phyloP scores from a whole-genome alignment of 2,113 vertebrate species.

The Peromyscus leucopus region DNA sequence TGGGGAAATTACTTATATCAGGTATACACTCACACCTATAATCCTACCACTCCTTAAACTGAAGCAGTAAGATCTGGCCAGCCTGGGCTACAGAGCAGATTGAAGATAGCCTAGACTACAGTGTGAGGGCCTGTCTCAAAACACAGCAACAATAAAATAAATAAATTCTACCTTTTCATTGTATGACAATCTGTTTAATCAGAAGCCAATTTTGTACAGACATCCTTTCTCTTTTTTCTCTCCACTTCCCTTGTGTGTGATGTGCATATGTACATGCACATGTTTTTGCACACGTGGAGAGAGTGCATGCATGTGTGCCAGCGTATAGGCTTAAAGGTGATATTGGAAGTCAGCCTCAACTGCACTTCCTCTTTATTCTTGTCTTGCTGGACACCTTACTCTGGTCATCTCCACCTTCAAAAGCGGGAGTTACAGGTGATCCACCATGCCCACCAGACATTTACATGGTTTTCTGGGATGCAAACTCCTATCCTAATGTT shows the following conservation, averaged over 20 bases:
- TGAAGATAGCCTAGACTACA: neutral
- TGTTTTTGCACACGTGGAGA: neutral
- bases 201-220: neutral
- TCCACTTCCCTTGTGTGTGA: neutral
- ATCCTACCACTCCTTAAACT: neutral
- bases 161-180: neutral
- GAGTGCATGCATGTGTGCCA: neutral
- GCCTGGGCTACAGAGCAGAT: neutral
- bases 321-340: neutral
- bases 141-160: neutral
- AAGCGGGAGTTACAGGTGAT: neutral
- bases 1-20: neutral
- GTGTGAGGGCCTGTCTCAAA: neutral
- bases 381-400: too few species aligned
- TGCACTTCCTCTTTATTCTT: neutral
- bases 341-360: neutral
- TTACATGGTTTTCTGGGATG: neutral
- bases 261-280: neutral
- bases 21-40: neutral
- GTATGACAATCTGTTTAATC: neutral
- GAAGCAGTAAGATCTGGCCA: neutral
- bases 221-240: neutral
- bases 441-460: neutral
- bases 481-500: neutral
- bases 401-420: neutral